Evolutionary conservation across 2,113 vertebrate species (phyloP), one percentile per base, ranked within the genome.

Genomic region (Sorex araneus): DNA sequence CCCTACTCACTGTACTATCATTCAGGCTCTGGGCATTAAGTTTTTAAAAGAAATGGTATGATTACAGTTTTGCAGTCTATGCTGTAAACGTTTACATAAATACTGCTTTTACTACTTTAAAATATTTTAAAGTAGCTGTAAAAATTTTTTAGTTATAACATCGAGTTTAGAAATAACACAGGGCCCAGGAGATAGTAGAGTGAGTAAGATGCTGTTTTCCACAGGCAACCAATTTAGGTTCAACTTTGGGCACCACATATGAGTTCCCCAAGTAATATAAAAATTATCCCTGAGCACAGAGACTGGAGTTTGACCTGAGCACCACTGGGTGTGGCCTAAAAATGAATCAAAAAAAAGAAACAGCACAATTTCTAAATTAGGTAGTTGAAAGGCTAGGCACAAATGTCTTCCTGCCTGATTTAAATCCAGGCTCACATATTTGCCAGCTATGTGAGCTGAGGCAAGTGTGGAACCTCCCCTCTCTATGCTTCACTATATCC

Each of bases 151-250:
- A 74, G 12, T 76, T 50, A 19, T 74, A 73, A 84, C 40, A 80
- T 50, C 76, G 47, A 89, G 50, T 91, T 94, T 92, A 92, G 83
- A 92, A 93, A 77, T 66, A 85, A 30, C 79, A 94, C 36, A n/a
- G 32, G 84, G 83, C 78, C 67, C 93, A 92, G 84, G 54, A 60
- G 57, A 60, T 60, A 21, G 18, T 60, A 8, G 6, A 60, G 57
- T 21, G 57, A 5, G 57, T 60, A 60, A 60, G 18, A 8, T 60
- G 57, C 57, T 23, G 18, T 19, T 16, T 60, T 60, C 54, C 47
- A 50, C 47, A 50, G 47, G 47, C 47, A 50, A 13, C 13, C 47
- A 50, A 50, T 9, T 18, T 57, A 57, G 54, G 19, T 21, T 19
- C 54, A 57, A 57, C 21, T 19, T 21, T 2, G 18, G 54, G 13